A percentile compares a stretch with the other conserved stretches of the same genome.
phyloP scores from a whole-genome alignment of 37 sponge, comb jelly and placozoan species.

The Cliona cf. orientalis region DNA sequence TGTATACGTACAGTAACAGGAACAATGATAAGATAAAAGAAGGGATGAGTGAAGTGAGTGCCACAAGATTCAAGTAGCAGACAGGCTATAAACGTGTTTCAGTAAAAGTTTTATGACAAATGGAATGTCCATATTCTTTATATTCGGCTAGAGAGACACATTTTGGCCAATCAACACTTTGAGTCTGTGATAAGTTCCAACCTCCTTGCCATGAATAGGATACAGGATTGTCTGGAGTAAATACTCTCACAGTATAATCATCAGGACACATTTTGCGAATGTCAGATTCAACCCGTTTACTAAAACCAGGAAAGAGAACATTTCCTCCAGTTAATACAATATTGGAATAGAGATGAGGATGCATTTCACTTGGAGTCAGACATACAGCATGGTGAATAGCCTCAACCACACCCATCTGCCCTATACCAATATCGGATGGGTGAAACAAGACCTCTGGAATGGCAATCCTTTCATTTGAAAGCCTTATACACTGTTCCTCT shows the following conservation, averaged over 20 bases:
- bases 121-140: conserved; percentile 80
- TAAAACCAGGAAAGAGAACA: conserved; percentile 80
- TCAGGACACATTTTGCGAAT: conserved; percentile 72
- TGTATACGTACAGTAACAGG: too few relatives aligned
- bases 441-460: conserved; percentile 96
- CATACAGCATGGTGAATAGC: conserved; percentile 82
- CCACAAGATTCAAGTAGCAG: too few relatives aligned
- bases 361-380: conserved; percentile 84
- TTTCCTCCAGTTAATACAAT: conserved; percentile 95
- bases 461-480: conserved; percentile 89
- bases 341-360: conserved; percentile 88
- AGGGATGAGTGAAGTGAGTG: too few relatives aligned
- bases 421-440: conserved; percentile 95
- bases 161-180: background rate
- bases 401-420: conserved; percentile 93
- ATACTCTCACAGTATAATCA: conserved; percentile 65
- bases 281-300: conserved; percentile 72
- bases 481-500: conserved; percentile 64
- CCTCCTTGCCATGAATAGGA: conserved; percentile 88
- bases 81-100: too few relatives aligned
- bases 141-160: conserved; percentile 69
- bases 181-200: background rate
- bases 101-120: conserved; percentile 59
- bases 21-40: too few relatives aligned
- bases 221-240: conserved; percentile 61